Evolutionary conservation across 1,140 invertebrate genomes (phyloP), one percentile per base, ranked within the genome.

Genomic region (Tetramorium parvispinum): DNA sequence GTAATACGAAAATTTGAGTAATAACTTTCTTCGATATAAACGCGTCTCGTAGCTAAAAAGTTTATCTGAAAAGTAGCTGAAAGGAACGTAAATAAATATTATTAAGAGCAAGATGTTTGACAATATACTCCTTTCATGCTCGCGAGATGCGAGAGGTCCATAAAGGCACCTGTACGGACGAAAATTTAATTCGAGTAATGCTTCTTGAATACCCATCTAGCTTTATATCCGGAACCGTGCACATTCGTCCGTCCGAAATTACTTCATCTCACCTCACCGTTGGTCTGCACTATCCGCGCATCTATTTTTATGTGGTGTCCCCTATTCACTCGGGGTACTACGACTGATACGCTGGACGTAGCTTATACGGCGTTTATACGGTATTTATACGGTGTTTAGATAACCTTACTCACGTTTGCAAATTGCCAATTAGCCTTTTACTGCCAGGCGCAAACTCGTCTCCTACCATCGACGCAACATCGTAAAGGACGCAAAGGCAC

Each of bases 351-450:
- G 76, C 66, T 59, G 79, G 85, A 88, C 76, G 75, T 70, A 61
- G 70, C 81, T 68, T 51, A 49, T 43, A 75, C 16, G 65, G 70
- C 77, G 57, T 91, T 91, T 92, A 83, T 55, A 55, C n/a, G 7
- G 53, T 21, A 63, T 73, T 78, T 88, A 75, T 73, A 76, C 18
- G 57, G 63, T 85, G 66, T 91, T 91, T 92, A 78, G 91, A 91
- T 92, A 92, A 91, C 82, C 81, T 85, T 79, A 57, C 13, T 24
- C 68, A 70, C n/a, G 40, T 87, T 70, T 71, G 86, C 85, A 88
- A 91, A 91, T 90, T 88, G 89, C 88, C 91, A 92, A 92, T 93
- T 92, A 93, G 70, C 83, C 73, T 91, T 93, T 92, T 91, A 91
- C 70, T 86, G 77, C 78, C 82, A n/a, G 49, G 43, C 51, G 49